Percentiles rank a stretch among this genome's conserved stretches.
Evolutionary conservation across 1,140 invertebrate genomes (phyloP).

Genomic region (Heliconius congener): DNA sequence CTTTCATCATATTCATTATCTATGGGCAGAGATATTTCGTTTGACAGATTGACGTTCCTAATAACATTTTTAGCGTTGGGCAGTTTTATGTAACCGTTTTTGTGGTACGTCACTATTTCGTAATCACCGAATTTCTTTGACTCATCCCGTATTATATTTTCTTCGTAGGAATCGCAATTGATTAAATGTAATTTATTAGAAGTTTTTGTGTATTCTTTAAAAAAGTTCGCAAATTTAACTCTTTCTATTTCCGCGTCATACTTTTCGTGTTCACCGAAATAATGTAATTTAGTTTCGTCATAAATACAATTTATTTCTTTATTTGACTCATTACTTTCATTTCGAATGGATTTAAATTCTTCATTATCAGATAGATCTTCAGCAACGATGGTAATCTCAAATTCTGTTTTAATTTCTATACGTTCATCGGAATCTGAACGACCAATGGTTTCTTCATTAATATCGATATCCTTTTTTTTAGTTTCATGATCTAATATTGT

Average conservation of each 20-base stretch:
- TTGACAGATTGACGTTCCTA: constrained; percentile 58
- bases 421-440: background rate
- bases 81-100: constrained; percentile 54
- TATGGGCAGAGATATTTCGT: constrained; percentile 60
- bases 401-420: constrained; percentile 20
- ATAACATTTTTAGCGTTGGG: constrained; percentile 57
- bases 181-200: constrained; percentile 60
- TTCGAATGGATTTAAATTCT: constrained; percentile 35
- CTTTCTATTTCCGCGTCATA: constrained; percentile 61
- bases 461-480: background rate
- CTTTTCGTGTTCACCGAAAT: constrained; percentile 67
- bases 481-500: background rate
- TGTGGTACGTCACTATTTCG: constrained; percentile 65
- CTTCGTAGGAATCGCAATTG: constrained; percentile 71
- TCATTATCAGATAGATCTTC: constrained; percentile 59
- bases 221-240: constrained; percentile 54
- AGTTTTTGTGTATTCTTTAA: constrained; percentile 49
- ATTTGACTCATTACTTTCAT: constrained; percentile 29
- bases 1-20: constrained; percentile 47
- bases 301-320: constrained; percentile 30
- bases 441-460: background rate
- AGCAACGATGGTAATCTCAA: constrained; percentile 58
- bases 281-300: constrained; percentile 43
- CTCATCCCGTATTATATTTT: constrained; percentile 61
- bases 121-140: constrained; percentile 51